Evolutionary conservation across 2,113 vertebrate species (phyloP).

Genomic region (Acanthisitta chloris): DNA sequence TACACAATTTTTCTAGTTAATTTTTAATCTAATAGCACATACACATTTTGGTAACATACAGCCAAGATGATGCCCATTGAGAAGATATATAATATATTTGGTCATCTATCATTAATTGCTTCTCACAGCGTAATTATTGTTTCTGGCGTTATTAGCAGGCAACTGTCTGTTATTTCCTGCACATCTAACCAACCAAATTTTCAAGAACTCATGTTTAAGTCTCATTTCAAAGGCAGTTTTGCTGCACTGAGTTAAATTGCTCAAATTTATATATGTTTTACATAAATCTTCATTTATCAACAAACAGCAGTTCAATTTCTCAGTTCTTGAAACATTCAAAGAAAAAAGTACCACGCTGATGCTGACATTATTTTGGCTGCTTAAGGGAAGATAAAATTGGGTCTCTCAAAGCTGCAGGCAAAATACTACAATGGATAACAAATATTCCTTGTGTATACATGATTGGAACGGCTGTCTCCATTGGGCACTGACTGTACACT

Average conservation of each 20-base stretch:
- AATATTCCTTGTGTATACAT: slow-evolving; percentile 34
- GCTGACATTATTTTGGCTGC: slow-evolving; percentile 36
- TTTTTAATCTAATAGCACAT: neutral
- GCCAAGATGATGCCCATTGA: neutral
- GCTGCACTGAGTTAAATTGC: neutral
- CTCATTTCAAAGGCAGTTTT: neutral
- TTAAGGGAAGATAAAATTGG: slow-evolving; percentile 50
- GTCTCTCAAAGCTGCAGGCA: slow-evolving; percentile 57
- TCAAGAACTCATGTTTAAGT: neutral
- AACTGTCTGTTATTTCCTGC: neutral
- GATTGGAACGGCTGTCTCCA: slow-evolving; percentile 30
- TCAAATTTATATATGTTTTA: neutral
- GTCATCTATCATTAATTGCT: neutral
- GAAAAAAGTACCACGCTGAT: neutral
- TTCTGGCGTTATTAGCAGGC: neutral
- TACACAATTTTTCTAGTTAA: neutral
- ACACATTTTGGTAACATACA: neutral
- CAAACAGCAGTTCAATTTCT: neutral
- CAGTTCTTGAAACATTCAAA: neutral
- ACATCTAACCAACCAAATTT: neutral
- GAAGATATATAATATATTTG: neutral
- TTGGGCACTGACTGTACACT: neutral
- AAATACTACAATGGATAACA: slow-evolving; percentile 55
- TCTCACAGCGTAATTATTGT: neutral
- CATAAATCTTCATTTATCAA: neutral